These are phyloP conservation scores for Enteromius afrohamiltoni DNA, from an alignment of 2,797 vertebrate genomes.

Conservation along the genomic window DNA sequence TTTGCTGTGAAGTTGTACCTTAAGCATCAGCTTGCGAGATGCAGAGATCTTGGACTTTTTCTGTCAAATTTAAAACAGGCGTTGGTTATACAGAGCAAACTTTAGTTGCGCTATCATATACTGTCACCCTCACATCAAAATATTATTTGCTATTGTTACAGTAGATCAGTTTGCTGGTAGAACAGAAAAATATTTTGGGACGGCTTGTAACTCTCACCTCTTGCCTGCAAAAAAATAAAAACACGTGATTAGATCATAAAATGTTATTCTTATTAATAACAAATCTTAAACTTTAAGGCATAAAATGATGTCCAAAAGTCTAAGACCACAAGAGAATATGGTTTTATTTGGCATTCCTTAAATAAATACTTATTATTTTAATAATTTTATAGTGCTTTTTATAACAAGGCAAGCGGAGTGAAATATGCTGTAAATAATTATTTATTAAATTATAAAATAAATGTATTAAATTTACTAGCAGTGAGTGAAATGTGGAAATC, in stretches of 20 bases:
- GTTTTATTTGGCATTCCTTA: background rate
- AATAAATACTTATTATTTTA: background rate
- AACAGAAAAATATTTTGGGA: background rate
- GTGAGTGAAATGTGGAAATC: too few relatives aligned
- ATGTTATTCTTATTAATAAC: background rate
- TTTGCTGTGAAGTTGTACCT: conserved; percentile 77
- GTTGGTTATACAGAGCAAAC: conserved; percentile 5
- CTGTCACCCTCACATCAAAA: background rate
- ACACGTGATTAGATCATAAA: conserved; percentile 12
- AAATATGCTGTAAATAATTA: background rate
- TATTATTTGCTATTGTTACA: background rate
- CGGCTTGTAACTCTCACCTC: conserved; percentile 71
- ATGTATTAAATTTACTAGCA: too few relatives aligned
- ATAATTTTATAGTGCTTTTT: background rate
- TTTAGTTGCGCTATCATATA: background rate
- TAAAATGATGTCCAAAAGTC: background rate
- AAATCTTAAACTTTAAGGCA: background rate
- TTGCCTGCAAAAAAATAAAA: conserved; percentile 63
- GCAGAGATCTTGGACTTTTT: conserved; percentile 97
- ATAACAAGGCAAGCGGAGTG: background rate
- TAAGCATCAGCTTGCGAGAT: conserved; percentile 93
- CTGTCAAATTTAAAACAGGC: conserved; percentile 66
- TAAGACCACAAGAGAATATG: background rate
- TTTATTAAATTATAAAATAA: too few relatives aligned
- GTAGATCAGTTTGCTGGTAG: background rate